Evolutionary conservation across 1,140 invertebrate genomes (phyloP).

Genomic region (Zaprionus ornatus): DNA sequence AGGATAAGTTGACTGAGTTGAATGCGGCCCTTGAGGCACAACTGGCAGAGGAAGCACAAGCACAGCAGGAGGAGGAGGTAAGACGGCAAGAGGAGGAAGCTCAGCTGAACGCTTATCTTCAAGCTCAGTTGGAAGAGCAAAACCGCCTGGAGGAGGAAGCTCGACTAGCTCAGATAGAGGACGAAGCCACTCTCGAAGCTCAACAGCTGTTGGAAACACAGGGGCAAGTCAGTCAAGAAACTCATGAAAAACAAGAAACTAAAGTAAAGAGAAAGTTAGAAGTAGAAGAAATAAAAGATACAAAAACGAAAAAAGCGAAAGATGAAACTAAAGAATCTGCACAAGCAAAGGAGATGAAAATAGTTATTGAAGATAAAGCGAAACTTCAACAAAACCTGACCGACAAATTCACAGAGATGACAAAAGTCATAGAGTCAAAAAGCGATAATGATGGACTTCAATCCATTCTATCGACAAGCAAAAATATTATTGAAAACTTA

Average conservation of each 20-base stretch:
- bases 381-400: constrained; percentile 2
- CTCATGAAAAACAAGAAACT: constrained; percentile 12
- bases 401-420: constrained; percentile 9
- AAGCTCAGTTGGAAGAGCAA: background rate
- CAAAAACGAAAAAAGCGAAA: constrained; percentile 31
- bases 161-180: background rate
- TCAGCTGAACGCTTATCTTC: background rate
- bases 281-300: constrained; percentile 27
- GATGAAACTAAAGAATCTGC: constrained; percentile 19
- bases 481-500: constrained; percentile 49
- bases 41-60: background rate
- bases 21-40: constrained; percentile 20
- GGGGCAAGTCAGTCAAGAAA: constrained; percentile 1
- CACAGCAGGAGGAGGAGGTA: background rate
- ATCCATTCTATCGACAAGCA: constrained; percentile 24
- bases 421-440: constrained; percentile 3
- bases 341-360: constrained; percentile 31
- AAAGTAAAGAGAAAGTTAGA: constrained; percentile 31
- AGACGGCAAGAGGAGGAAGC: background rate
- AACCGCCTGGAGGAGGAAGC: background rate
- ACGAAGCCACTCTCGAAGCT: background rate
- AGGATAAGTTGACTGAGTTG: constrained; percentile 49
- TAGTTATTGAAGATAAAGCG: constrained; percentile 4
- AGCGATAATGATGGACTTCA: constrained; percentile 1
- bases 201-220: background rate